phyloP scores from a whole-genome alignment of 1,140 invertebrate genomes.

The Neuroterus valhalla region DNA sequence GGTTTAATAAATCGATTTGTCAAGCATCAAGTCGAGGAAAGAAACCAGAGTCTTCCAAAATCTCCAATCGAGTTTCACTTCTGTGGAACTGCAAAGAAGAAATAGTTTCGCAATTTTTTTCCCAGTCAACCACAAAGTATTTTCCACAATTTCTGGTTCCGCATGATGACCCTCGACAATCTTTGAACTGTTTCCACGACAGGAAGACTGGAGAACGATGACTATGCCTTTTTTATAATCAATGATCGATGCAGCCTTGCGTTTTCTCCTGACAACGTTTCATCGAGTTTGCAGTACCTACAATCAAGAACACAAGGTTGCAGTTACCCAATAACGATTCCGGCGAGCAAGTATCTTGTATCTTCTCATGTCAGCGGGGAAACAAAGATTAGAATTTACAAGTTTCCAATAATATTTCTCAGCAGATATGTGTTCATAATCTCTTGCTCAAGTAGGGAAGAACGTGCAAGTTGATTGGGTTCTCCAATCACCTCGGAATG shows the following conservation, averaged over 20 bases:
- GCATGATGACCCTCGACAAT: neutral
- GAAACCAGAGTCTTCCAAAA: neutral
- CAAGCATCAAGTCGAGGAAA: neutral
- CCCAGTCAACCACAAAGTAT: neutral
- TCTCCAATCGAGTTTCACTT: no score
- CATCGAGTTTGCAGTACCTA: constrained; percentile 54
- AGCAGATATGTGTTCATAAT: no score
- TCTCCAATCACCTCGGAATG: constrained; percentile 1
- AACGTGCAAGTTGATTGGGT: neutral
- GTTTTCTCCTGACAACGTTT: constrained; percentile 53
- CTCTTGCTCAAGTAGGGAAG: no score
- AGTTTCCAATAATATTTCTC: neutral
- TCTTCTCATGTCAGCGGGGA: constrained; percentile 47
- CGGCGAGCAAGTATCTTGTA: constrained; percentile 57
- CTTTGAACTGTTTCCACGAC: neutral
- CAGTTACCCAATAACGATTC: constrained; percentile 65
- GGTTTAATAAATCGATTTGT: constrained; percentile 18
- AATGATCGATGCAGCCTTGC: constrained; percentile 55
- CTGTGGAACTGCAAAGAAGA: no score
- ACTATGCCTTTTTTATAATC: constrained; percentile 22
- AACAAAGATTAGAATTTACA: constrained; percentile 38
- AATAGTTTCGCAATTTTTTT: neutral
- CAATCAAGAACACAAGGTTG: constrained; percentile 65
- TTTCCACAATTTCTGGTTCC: constrained; percentile 4
- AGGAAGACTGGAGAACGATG: constrained; percentile 5